Percentiles rank a stretch among this genome's conserved stretches.
These are phyloP conservation scores for Pachydiplax longipennis DNA, from an alignment of 2,888 invertebrate species.

Conservation along the genomic window DNA sequence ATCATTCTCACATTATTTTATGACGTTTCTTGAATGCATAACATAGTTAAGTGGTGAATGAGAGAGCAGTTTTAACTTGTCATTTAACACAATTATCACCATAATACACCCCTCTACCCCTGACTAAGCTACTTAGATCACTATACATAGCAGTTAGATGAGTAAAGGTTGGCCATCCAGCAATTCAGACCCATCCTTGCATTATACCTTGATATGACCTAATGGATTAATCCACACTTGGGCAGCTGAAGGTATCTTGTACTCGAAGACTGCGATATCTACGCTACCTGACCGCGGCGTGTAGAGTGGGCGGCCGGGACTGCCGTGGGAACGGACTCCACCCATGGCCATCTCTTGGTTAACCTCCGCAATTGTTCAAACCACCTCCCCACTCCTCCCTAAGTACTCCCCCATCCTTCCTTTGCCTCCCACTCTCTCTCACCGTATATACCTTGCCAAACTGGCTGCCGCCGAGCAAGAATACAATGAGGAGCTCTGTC, in stretches of 20 bases:
- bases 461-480: constrained; percentile 5
- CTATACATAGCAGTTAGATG: too few relatives aligned
- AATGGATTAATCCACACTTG: too few relatives aligned
- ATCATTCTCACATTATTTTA: too few relatives aligned
- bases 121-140: neutral
- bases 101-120: neutral
- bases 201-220: too few relatives aligned
- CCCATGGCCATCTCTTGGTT: constrained; percentile 43
- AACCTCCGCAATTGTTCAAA: constrained; percentile 42
- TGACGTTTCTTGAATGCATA: too few relatives aligned
- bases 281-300: constrained; percentile 9
- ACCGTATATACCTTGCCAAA: constrained; percentile 42
- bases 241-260: neutral
- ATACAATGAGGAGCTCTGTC: constrained; percentile 37
- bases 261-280: neutral
- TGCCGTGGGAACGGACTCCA: constrained; percentile 35
- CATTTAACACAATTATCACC: neutral
- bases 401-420: neutral
- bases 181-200: too few relatives aligned
- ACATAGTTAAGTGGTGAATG: too few relatives aligned
- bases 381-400: neutral
- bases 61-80: too few relatives aligned
- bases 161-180: too few relatives aligned
- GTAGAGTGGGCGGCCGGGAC: constrained; percentile 11
- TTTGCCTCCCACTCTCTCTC: neutral